A percentile compares a stretch with the other conserved stretches of the same genome.
Evolutionary conservation across 2,797 vertebrate genomes (phyloP).

Genomic region (Neoniphon sammara): DNA sequence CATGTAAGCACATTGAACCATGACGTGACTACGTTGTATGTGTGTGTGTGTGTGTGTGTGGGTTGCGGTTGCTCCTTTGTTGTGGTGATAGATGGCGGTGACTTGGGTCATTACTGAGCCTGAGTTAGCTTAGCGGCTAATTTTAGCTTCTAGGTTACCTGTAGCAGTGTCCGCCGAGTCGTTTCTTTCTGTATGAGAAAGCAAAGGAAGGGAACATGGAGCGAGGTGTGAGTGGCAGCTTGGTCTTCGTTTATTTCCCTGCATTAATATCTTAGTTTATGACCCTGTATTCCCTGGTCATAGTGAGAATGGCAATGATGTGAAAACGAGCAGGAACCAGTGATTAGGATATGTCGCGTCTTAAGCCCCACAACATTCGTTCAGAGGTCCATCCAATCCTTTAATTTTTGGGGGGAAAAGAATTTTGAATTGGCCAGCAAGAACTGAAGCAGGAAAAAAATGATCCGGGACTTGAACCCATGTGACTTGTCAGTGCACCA

Average conservation of each 20-base stretch:
- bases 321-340: too few species aligned
- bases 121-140: slow-evolving; percentile 54
- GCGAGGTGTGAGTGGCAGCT: slow-evolving; percentile 1
- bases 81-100: slow-evolving; percentile 56
- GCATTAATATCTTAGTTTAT: too few species aligned
- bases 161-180: slow-evolving; percentile 27
- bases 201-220: slow-evolving; percentile 17
- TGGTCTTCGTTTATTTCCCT: not conserved
- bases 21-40: slow-evolving; percentile 48
- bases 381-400: too few species aligned
- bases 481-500: too few species aligned
- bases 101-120: slow-evolving; percentile 48
- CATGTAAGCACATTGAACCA: slow-evolving; percentile 51
- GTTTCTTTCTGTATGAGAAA: slow-evolving; percentile 17
- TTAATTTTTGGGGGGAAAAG: too few species aligned
- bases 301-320: too few species aligned
- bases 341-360: too few species aligned
- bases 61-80: slow-evolving; percentile 58
- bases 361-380: too few species aligned
- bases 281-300: too few species aligned
- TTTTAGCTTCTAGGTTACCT: slow-evolving; percentile 63
- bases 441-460: too few species aligned
- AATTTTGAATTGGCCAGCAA: too few species aligned
- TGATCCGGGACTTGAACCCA: too few species aligned
- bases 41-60: slow-evolving; percentile 39